These are phyloP conservation scores for Gadus macrocephalus DNA, from an alignment of 2,113 vertebrate genomes.

Conservation along the genomic window DNA sequence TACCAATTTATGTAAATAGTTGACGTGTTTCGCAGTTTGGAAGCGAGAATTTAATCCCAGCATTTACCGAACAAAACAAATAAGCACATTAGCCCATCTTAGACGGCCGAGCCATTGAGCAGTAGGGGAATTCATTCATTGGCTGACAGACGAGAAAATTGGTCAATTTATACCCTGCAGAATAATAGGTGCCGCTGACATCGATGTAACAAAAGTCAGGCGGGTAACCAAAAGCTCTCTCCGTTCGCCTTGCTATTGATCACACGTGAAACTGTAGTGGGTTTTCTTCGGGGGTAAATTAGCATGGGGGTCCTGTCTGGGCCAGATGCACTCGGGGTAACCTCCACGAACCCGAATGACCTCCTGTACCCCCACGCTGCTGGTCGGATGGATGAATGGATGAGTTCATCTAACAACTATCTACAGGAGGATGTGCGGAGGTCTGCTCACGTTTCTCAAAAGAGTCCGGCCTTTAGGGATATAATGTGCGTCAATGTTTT, in stretches of 20 bases:
- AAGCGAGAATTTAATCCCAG: not conserved
- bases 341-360: constrained; percentile 28
- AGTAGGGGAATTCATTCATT: constrained; percentile 33
- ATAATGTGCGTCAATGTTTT: not conserved
- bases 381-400: no score
- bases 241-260: constrained; percentile 38
- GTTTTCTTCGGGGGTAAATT: constrained; percentile 41
- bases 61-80: not conserved
- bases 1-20: no score
- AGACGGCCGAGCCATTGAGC: constrained; percentile 9
- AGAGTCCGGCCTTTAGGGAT: no score
- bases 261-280: constrained; percentile 26
- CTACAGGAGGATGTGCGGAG: not conserved
- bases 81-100: not conserved
- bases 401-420: not conserved
- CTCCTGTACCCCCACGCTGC: no score
- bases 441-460: no score
- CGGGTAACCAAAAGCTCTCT: constrained; percentile 39
- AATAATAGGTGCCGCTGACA: constrained; percentile 59
- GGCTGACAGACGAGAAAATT: constrained; percentile 68
- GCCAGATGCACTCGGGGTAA: constrained; percentile 42
- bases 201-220: constrained; percentile 59
- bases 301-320: constrained; percentile 24
- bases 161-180: constrained; percentile 53
- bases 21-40: not conserved